These are phyloP conservation scores for Leptestheria dahalacensis DNA, from an alignment of 1,140 invertebrate genomes.

Conservation along the genomic window DNA sequence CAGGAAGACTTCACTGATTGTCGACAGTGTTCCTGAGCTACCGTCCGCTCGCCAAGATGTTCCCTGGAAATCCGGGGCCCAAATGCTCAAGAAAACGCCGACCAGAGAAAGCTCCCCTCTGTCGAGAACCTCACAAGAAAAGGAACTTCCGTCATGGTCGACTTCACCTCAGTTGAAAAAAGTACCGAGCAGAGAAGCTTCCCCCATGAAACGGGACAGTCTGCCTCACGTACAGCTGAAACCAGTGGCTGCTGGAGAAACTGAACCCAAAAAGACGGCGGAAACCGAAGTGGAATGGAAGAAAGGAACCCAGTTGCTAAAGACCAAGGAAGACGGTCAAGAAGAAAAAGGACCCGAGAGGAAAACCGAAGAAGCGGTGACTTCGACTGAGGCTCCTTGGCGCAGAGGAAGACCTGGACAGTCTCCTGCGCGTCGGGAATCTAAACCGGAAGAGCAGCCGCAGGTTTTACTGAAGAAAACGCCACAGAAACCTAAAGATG, in stretches of 20 bases:
- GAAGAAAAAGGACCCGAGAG: not conserved
- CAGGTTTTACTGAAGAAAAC: not conserved
- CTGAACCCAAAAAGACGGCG: not conserved
- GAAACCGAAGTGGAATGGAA: slow-evolving; percentile 7
- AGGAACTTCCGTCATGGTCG: not conserved
- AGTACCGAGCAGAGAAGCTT: slow-evolving; percentile 1
- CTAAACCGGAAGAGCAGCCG: not conserved
- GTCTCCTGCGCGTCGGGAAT: not conserved
- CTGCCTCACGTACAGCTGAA: not conserved
- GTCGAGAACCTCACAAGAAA: not conserved
- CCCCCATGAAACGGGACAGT: not conserved
- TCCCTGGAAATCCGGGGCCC: slow-evolving; percentile 8
- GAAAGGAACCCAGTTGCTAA: slow-evolving; percentile 4
- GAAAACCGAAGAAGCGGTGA: too few relatives aligned
- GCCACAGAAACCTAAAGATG: not conserved
- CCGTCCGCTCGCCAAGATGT: not conserved
- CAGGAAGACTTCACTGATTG: not conserved
- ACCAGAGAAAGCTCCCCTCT: slow-evolving; percentile 5
- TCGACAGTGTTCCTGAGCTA: slow-evolving; percentile 2
- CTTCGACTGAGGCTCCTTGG: not conserved
- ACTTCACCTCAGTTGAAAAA: not conserved
- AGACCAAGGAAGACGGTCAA: not conserved
- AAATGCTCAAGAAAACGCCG: slow-evolving; percentile 7
- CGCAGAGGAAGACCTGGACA: not conserved
- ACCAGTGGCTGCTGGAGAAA: not conserved